Conservation (phyloP, 2,888 invertebrate species). For the Spisula solida region DNA sequence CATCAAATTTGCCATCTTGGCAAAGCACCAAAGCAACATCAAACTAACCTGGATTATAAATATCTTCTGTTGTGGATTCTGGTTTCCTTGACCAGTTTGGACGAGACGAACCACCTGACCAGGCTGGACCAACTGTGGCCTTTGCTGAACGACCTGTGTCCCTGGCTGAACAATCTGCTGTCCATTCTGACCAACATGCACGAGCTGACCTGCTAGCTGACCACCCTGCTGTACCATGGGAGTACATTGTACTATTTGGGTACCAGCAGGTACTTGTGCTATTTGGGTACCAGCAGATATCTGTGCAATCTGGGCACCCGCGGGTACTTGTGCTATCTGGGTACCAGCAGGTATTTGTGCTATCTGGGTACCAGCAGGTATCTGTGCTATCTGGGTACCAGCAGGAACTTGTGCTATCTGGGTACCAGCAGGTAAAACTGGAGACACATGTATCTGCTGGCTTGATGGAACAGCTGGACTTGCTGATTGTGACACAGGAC, state of each 20-base stretch:
- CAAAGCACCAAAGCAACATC: neutral
- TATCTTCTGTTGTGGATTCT: constrained; percentile 44
- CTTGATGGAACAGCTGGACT: neutral
- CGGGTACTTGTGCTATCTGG: neutral
- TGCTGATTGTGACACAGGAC: neutral
- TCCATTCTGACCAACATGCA: constrained; percentile 37
- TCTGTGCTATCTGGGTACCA: too few relatives aligned
- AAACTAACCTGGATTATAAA: constrained; percentile 60
- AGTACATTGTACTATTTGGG: neutral
- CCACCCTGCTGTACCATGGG: constrained; percentile 12
- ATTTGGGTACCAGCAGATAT: constrained; percentile 1
- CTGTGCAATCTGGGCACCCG: neutral
- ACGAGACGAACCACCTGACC: constrained; percentile 45
- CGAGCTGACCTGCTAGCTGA: constrained; percentile 21
- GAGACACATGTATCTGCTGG: constrained; percentile 5
- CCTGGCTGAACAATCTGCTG: constrained; percentile 42
- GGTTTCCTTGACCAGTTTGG: constrained; percentile 42
- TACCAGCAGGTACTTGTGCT: neutral
- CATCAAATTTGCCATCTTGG: neutral
- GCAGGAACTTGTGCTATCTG: too few relatives aligned
- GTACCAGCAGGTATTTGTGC: neutral
- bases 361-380: constrained; percentile 8
- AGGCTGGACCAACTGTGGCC: constrained; percentile 34
- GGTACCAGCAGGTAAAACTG: constrained; percentile 10
- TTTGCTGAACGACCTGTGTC: constrained; percentile 34